Evolutionary conservation across 2,113 vertebrate genomes (phyloP), one percentile per base, ranked within the genome.

Genomic region (Gallinago undulata): DNA sequence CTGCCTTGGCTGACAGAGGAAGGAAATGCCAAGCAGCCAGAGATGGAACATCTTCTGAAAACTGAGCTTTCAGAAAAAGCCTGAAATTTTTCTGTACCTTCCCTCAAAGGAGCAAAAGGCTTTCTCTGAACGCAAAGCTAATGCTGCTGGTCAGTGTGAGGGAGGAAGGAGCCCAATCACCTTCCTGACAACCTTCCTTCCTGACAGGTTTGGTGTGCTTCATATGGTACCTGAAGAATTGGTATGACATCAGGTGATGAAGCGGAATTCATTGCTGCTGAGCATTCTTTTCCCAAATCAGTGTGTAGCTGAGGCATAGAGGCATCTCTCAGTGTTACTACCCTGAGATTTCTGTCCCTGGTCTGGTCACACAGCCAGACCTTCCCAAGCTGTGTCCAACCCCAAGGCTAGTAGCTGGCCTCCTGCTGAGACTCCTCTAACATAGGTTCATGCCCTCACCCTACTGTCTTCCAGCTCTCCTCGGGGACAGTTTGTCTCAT

Each of bases 401-500:
- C 22, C 7, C 19, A 57, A 37, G 19, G 25, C 35, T 37, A 33
- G 22, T 14, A 68, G 27, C 18, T 73, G 43, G 35, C 30, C n/a
- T 87, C 12, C 50, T 31, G 27, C 27, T 75, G 14, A 67, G n/a
- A 50, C 17, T 31, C 18, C 10, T 48, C 50, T 39, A 90, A 9
- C 31, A 33, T 3, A 55, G 28, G 21, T 39, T 64, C 14, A n/a
- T 50, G 11, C 9, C 16, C 16, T 57, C 23, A 43, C 2, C 11
- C 25, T 67, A 17, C 23, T 15, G 10, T 28, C n/a, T 63, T 63
- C 41, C 17, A 67, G 19, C 4, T 73, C 6, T 39, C 22, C 22
- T 85, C 0, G 0, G 31, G 7, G 33, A 45, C 2, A 22, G 22
- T 84, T 80, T 64, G 13, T 39, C 21, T 11, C 23, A 50, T 68